Evolutionary conservation across 2,888 invertebrate genomes (phyloP).

Genomic region (Rhagophthalmus giganteus): DNA sequence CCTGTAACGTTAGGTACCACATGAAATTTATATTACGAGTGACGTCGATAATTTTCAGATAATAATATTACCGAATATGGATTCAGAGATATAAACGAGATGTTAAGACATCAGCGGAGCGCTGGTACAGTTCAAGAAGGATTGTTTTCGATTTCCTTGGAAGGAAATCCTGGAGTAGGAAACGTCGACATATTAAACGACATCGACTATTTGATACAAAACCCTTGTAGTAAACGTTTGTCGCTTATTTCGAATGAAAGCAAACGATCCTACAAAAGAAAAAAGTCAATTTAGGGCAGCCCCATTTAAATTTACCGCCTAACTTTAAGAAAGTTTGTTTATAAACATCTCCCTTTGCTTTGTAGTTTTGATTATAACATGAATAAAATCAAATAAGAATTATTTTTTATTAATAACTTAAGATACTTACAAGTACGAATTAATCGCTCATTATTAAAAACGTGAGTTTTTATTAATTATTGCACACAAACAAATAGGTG

Average conservation of each 20-base stretch:
- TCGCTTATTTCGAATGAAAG: constrained; percentile 4
- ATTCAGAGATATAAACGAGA: constrained; percentile 35
- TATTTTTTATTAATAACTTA: too few species aligned
- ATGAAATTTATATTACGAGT: not conserved
- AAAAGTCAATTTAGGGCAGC: too few species aligned
- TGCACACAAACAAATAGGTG: too few species aligned
- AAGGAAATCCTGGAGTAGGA: constrained; percentile 27
- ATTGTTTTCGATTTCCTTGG: constrained; percentile 35
- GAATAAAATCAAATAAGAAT: too few species aligned
- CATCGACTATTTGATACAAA: constrained; percentile 12
- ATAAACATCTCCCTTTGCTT: too few species aligned
- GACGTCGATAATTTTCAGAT: too few species aligned
- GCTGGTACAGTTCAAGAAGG: constrained; percentile 13
- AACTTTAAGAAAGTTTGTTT: too few species aligned
- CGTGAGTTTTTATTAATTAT: too few species aligned
- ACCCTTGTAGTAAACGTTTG: constrained; percentile 2
- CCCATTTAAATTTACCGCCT: too few species aligned
- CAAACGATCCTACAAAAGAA: constrained; percentile 6
- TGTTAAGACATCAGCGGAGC: constrained; percentile 40
- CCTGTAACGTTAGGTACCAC: constrained; percentile 41
- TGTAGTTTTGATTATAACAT: too few species aligned
- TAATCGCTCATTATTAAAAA: too few species aligned
- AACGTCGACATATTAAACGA: constrained; percentile 16
- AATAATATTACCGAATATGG: constrained; percentile 40
- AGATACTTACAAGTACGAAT: too few species aligned